Evolutionary conservation across 2,113 vertebrate genomes (phyloP), one percentile per base, ranked within the genome.

Genomic region (Furnarius figulus): DNA sequence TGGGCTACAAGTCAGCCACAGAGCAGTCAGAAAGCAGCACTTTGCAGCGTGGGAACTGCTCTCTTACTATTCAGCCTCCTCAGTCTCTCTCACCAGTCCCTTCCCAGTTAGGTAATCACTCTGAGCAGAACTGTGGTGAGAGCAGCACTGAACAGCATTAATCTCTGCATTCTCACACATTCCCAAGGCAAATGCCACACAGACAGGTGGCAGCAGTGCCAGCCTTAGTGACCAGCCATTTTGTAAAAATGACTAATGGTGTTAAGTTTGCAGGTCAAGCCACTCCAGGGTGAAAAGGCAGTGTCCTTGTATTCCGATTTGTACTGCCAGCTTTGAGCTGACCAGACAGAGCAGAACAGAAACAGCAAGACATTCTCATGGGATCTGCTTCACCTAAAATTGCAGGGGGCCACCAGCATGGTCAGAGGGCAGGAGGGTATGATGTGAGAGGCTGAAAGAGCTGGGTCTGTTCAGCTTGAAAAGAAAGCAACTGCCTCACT

Each of bases 201-300:
- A 86, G 88, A 75, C 93, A 90, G 90, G 76, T 46, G 83, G 93
- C 23, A 81, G 88, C 62, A 87, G 66, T 47, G 86, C 86, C 24
- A 75, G 65, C 65, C 84, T 50, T 33, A 78, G 76, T 12, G 73
- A 96, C 76, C 77, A 94, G 80, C 14, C 2, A 78, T 84, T 88
- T 88, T 93, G 72, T 81, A 92, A 94, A 71, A 81, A 72, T 90
- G 88, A 94, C 72, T 90, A 58, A 90, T 31, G 70, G 53, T 35
- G 55, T 86, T 35, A 67, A 87, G 46, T 76, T 39, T 61, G 62
- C 73, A 86, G 80, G 76, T 89, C 86, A 92, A 73, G 82, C 39
- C 62, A 37, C 56, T 56, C 75, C 66, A 55, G 46, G 49, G 88
- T 83, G 72, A 93, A 92, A 90, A 77, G 35, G 65, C 85, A 90